Evolutionary conservation across 1,140 invertebrate genomes (phyloP).

Genomic region (Drosophila chauvacae): DNA sequence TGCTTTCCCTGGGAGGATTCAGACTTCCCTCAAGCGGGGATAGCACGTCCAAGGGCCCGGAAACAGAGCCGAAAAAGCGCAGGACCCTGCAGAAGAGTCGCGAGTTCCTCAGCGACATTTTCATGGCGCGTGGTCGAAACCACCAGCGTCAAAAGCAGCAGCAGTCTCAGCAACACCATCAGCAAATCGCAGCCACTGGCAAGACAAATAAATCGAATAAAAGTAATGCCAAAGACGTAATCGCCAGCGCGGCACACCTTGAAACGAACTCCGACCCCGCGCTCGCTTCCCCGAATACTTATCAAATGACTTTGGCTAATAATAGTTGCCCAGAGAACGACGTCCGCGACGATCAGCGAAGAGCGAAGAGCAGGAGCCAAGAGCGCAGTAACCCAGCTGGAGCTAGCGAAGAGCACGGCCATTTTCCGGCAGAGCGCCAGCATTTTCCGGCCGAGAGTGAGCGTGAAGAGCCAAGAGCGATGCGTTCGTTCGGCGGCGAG

Average conservation of each 20-base stretch:
- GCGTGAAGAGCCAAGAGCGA: conserved; percentile 27
- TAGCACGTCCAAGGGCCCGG: background rate
- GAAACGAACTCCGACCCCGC: conserved; percentile 84
- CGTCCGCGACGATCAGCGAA: conserved; percentile 18
- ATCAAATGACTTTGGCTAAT: conserved; percentile 84
- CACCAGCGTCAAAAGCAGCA: conserved; percentile 69
- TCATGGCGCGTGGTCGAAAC: conserved; percentile 84
- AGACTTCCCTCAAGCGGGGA: background rate
- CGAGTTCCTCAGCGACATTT: conserved; percentile 77
- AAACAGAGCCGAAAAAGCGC: conserved; percentile 50
- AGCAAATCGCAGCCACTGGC: conserved; percentile 24
- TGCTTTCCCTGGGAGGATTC: conserved; percentile 57
- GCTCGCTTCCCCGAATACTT: conserved; percentile 77
- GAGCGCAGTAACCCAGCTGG: conserved; percentile 71
- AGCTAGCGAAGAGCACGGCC: conserved; percentile 31
- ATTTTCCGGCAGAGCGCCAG: conserved; percentile 26
- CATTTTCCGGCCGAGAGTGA: conserved; percentile 27
- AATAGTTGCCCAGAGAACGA: conserved; percentile 64
- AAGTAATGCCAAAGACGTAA: conserved; percentile 65
- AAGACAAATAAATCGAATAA: conserved; percentile 46
- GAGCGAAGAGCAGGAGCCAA: conserved; percentile 33
- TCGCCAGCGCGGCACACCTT: conserved; percentile 73
- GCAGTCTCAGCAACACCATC: conserved; percentile 33
- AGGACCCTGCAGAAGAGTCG: conserved; percentile 75
- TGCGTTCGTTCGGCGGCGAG: conserved; percentile 17